phyloP scores from a whole-genome alignment of 2,113 vertebrate species.

The Tachysurus vachellii region DNA sequence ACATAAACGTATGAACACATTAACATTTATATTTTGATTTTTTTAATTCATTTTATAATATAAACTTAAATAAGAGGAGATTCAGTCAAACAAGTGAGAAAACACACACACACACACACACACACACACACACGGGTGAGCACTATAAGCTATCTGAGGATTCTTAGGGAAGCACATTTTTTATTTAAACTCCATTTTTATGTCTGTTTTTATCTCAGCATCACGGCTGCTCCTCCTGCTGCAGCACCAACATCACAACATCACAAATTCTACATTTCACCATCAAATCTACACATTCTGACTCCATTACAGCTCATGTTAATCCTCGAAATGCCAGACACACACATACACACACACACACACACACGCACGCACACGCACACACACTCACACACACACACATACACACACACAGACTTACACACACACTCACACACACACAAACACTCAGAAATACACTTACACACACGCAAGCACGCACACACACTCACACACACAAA shows the following conservation, averaged over 20 bases:
- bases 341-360: background rate
- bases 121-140: background rate
- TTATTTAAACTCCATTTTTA: background rate
- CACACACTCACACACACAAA: background rate
- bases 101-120: background rate
- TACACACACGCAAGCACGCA: slow-evolving; percentile 11
- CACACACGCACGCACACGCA: background rate
- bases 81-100: slow-evolving; percentile 2
- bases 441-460: no score
- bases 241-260: background rate
- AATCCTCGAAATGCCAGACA: background rate
- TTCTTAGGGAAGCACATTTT: background rate
- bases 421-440: background rate
- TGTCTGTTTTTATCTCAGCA: background rate
- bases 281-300: background rate
- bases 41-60: background rate
- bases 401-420: background rate
- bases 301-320: background rate
- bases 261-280: background rate
- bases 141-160: background rate
- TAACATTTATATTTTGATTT: background rate
- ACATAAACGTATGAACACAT: background rate
- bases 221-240: background rate
- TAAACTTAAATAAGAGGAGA: background rate
- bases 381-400: background rate